A percentile compares a stretch with the other conserved stretches of the same genome.
Evolutionary conservation across 2,888 invertebrate species (phyloP).

Genomic region (Microdon myrmicae): DNA sequence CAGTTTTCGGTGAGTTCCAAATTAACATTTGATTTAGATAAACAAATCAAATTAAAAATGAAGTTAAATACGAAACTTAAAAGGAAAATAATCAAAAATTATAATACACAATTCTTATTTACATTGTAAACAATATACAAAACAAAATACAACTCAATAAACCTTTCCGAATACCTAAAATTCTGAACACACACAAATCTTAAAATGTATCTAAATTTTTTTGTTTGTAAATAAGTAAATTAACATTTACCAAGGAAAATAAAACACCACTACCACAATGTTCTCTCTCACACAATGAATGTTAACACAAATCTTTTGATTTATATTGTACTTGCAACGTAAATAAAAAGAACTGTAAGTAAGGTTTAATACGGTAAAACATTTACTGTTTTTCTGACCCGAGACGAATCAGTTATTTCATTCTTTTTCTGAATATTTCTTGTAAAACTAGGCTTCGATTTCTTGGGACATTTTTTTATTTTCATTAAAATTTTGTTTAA

Average conservation of each 20-base stretch:
- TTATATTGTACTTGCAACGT: conserved; percentile 26
- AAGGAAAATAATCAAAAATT: conserved; percentile 14
- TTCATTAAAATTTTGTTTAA: conserved; percentile 23
- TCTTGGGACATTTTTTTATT: conserved; percentile 61
- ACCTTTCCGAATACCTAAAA: too few species aligned
- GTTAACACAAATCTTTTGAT: conserved; percentile 38
- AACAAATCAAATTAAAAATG: conserved; percentile 30
- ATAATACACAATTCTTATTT: conserved; percentile 27
- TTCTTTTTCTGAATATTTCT: conserved; percentile 32
- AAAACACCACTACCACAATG: conserved; percentile 34
- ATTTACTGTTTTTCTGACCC: conserved; percentile 25
- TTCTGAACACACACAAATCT: too few species aligned
- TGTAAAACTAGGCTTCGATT: conserved; percentile 64
- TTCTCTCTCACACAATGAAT: conserved; percentile 55
- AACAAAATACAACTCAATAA: conserved; percentile 4
- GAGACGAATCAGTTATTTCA: conserved; percentile 10
- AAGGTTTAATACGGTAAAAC: conserved; percentile 5
- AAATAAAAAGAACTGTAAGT: conserved; percentile 33
- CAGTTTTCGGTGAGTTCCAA: conserved; percentile 50
- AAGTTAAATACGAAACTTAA: conserved; percentile 17
- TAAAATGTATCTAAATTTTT: too few species aligned
- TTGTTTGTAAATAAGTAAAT: conserved; percentile 10
- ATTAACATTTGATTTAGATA: conserved; percentile 41
- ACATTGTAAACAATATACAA: conserved; percentile 2
- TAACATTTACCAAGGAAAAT: conserved; percentile 17